These are phyloP conservation scores for Cnemophilus loriae DNA, from an alignment of 2,113 vertebrate genomes.

Conservation along the genomic window DNA sequence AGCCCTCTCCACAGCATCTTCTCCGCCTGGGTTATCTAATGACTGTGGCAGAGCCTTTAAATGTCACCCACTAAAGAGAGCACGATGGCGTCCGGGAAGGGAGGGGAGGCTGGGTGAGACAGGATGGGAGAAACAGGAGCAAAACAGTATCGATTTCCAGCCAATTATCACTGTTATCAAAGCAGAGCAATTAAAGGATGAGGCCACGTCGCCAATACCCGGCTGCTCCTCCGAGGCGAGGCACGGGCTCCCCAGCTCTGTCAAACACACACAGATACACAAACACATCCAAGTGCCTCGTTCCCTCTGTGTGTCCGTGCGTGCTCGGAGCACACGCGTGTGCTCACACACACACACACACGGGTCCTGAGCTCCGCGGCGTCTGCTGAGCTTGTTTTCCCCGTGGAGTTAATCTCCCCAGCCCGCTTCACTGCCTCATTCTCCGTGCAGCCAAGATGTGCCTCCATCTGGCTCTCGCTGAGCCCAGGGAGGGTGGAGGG, in stretches of 20 bases:
- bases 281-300: background rate
- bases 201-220: background rate
- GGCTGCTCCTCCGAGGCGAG: background rate
- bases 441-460: background rate
- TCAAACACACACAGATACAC: background rate
- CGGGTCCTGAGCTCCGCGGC: background rate
- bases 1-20: background rate
- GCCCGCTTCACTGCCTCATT: background rate
- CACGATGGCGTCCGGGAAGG: background rate
- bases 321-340: background rate
- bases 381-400: constrained; percentile 32
- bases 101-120: background rate
- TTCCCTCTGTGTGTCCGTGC: background rate
- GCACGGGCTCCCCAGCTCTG: background rate
- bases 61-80: constrained; percentile 1
- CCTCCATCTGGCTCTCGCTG: constrained; percentile 15
- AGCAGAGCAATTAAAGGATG: constrained; percentile 21
- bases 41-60: background rate
- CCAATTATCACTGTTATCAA: constrained; percentile 35
- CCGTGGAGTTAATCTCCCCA: background rate
- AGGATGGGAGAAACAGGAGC: background rate
- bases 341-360: background rate
- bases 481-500: background rate
- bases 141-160: constrained; percentile 25
- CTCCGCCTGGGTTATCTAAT: background rate